Conservation (phyloP, 2,888 invertebrate species). For the Stenotaenia linearis region DNA sequence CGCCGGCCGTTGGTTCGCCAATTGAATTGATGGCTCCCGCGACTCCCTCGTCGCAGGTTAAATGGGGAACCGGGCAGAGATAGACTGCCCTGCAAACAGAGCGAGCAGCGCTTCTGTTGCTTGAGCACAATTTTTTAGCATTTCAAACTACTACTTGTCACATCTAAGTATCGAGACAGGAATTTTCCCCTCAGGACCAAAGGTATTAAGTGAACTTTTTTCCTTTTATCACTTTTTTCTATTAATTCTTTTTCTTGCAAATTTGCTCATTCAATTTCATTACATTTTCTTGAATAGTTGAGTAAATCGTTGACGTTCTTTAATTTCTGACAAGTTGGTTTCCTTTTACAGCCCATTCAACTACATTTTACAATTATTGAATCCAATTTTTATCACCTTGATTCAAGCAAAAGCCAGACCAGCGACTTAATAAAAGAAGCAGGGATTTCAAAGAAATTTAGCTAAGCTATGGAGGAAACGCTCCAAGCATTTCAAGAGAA, state of each 20-base stretch:
- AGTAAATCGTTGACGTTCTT: no score
- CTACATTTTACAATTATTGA: neutral
- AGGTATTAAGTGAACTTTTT: neutral
- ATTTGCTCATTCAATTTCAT: no score
- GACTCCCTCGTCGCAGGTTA: slow-evolving; percentile 81
- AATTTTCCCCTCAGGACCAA: neutral
- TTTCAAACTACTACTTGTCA: neutral
- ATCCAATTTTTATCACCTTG: neutral
- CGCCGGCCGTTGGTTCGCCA: slow-evolving; percentile 67
- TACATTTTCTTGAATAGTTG: no score
- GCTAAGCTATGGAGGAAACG: neutral
- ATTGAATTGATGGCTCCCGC: slow-evolving; percentile 88
- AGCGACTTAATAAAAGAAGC: neutral
- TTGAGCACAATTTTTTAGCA: neutral
- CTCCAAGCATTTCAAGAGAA: neutral
- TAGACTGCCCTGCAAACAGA: slow-evolving; percentile 71
- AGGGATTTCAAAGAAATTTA: neutral
- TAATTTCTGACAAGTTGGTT: no score
- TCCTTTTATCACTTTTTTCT: no score
- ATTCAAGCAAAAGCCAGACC: neutral
- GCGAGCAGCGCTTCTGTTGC: slow-evolving; percentile 1
- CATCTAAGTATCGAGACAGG: neutral
- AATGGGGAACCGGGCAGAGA: slow-evolving; percentile 96
- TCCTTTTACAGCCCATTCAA: no score
- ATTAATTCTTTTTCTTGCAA: neutral